phyloP scores from a whole-genome alignment of 2,113 vertebrate species.

The Pionites leucogaster region DNA sequence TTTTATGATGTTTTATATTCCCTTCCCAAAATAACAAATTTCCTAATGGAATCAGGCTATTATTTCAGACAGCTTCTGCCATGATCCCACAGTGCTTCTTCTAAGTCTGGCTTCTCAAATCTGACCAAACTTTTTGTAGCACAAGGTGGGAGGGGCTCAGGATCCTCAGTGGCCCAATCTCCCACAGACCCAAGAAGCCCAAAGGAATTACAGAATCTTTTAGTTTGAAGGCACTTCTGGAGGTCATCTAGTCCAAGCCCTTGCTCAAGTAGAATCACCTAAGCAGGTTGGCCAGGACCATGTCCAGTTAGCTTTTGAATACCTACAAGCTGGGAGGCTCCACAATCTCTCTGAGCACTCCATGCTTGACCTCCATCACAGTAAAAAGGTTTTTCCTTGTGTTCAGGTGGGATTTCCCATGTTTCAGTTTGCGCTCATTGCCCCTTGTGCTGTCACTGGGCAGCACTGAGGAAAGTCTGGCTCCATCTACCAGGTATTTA shows the following conservation, averaged over 20 bases:
- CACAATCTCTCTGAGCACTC: not conserved
- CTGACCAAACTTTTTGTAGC: not conserved
- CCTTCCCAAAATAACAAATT: slow-evolving; percentile 18
- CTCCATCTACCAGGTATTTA: not conserved
- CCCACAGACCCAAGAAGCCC: not conserved
- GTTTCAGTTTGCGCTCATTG: not conserved
- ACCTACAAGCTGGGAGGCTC: not conserved
- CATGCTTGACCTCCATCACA: not conserved
- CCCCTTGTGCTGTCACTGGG: not conserved
- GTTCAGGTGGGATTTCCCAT: not conserved
- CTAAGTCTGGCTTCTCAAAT: not conserved
- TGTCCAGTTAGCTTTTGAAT: not conserved
- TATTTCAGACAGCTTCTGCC: not conserved
- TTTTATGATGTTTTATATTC: not conserved
- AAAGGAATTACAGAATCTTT: not conserved
- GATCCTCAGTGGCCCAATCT: not conserved
- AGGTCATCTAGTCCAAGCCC: not conserved
- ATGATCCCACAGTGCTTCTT: not conserved
- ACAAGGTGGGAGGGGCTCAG: not conserved
- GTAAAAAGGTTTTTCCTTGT: not conserved
- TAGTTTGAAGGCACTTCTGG: not conserved
- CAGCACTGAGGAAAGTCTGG: not conserved
- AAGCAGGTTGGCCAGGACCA: not conserved
- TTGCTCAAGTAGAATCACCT: not conserved
- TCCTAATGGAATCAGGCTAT: not conserved